Conservation (phyloP, 2,113 vertebrate species). For the Centropristis striata region DNA sequence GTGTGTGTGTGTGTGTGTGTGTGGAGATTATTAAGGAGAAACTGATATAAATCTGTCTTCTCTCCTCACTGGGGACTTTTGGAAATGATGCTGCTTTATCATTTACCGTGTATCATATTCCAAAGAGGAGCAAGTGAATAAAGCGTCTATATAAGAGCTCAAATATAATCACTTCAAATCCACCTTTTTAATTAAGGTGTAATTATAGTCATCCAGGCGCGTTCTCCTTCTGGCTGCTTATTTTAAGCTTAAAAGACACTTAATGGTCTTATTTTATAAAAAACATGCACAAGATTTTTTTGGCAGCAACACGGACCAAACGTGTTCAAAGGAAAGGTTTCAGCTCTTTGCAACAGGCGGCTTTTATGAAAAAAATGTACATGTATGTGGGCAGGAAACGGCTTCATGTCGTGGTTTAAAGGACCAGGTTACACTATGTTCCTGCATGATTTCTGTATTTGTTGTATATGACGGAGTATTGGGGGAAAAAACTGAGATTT, state of each 20-base stretch:
- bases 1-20: no score
- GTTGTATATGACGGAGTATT: neutral
- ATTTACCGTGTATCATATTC: constrained; percentile 53
- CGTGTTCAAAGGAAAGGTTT: neutral
- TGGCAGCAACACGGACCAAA: constrained; percentile 14
- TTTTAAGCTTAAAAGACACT: neutral
- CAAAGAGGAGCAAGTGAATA: constrained; percentile 46
- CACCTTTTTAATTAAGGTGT: constrained; percentile 42
- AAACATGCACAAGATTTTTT: neutral
- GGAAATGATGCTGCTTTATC: constrained; percentile 21
- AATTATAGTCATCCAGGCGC: constrained; percentile 41
- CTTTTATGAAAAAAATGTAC: neutral
- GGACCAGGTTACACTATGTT: constrained; percentile 10
- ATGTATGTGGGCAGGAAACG: neutral
- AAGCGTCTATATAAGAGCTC: constrained; percentile 19
- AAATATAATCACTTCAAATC: constrained; percentile 28
- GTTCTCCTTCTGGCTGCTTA: constrained; percentile 4
- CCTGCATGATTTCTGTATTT: neutral
- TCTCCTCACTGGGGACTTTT: constrained; percentile 47
- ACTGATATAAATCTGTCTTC: constrained; percentile 27
- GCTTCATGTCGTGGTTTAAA: neutral
- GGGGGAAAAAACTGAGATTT: neutral
- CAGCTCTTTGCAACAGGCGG: neutral
- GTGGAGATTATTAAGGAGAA: constrained; percentile 23
- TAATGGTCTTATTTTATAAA: neutral